A percentile compares a stretch with the other conserved stretches of the same genome.
Evolutionary conservation across 2,113 vertebrate genomes (phyloP).

Genomic region (Hemiprocne comata): DNA sequence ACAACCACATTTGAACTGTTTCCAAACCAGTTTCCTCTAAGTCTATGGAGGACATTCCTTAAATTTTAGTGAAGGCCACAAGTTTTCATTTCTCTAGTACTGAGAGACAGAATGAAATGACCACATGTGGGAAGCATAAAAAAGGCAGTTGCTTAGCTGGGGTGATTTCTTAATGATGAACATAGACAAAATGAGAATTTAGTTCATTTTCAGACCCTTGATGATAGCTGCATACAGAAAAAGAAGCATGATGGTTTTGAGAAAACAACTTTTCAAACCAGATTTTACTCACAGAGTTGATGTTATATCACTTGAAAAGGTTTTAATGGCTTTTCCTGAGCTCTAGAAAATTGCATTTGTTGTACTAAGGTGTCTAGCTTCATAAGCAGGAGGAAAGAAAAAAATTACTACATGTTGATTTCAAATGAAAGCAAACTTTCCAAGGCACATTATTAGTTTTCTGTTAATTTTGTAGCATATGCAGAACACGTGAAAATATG

Average conservation of each 20-base stretch:
- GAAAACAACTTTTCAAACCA: not conserved
- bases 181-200: not conserved
- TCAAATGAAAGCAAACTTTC: not conserved
- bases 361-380: not conserved
- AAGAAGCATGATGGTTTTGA: not conserved
- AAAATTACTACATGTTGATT: not conserved
- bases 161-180: not conserved
- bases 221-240: not conserved
- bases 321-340: not conserved
- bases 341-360: not conserved
- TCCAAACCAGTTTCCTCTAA: slow-evolving; percentile 50
- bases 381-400: not conserved
- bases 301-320: not conserved
- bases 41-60: slow-evolving; percentile 54
- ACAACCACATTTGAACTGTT: not conserved
- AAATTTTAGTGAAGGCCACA: slow-evolving; percentile 62
- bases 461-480: not conserved
- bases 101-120: slow-evolving; percentile 21
- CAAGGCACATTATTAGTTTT: not conserved
- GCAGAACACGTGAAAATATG: not conserved
- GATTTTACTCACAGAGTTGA: not conserved
- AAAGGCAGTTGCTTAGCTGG: not conserved
- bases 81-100: slow-evolving; percentile 51
- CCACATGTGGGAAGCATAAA: slow-evolving; percentile 32
- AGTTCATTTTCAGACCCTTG: not conserved